Evolutionary conservation across 2,113 vertebrate genomes (phyloP).

Genomic region (Mus spicilegus): DNA sequence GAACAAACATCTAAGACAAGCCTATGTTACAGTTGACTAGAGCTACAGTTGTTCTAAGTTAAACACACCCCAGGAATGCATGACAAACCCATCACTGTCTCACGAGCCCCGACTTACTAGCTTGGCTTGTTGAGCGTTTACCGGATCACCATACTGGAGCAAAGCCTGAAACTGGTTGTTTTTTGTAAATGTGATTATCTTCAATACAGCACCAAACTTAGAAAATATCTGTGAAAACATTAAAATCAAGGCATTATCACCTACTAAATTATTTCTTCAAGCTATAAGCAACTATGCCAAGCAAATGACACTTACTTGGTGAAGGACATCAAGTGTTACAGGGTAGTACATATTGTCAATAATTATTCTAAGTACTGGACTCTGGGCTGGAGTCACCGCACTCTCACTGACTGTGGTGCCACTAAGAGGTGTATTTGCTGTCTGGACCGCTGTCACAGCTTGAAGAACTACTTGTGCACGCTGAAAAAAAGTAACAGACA

Average conservation of each 20-base stretch:
- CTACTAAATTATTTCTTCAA: neutral
- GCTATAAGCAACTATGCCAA: neutral
- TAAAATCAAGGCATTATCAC: slow-evolving; percentile 52
- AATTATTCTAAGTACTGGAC: slow-evolving; percentile 98
- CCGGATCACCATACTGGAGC: slow-evolving; percentile 96
- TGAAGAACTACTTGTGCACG: slow-evolving; percentile 94
- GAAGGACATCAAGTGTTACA: slow-evolving; percentile 97
- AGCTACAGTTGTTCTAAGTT: neutral
- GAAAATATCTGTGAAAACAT: slow-evolving; percentile 95
- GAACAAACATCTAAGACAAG: slow-evolving; percentile 7
- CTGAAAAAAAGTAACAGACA: slow-evolving; percentile 81
- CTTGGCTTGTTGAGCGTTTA: slow-evolving; percentile 97
- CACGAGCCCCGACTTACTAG: slow-evolving; percentile 88
- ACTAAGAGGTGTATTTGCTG: slow-evolving; percentile 92
- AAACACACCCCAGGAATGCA: neutral
- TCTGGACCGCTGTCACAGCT: slow-evolving; percentile 94
- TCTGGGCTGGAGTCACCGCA: slow-evolving; percentile 93
- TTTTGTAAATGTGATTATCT: slow-evolving; percentile 99
- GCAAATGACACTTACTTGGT: slow-evolving; percentile 91
- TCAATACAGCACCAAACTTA: slow-evolving; percentile 99
- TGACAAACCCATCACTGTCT: neutral
- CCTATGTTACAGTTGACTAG: neutral
- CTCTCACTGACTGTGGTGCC: slow-evolving; percentile 93
- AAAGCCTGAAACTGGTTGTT: slow-evolving; percentile 99
- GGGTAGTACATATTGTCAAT: slow-evolving; percentile 99